These are phyloP conservation scores for Hydropotes inermis DNA, from an alignment of 2,113 vertebrate genomes.

Conservation along the genomic window DNA sequence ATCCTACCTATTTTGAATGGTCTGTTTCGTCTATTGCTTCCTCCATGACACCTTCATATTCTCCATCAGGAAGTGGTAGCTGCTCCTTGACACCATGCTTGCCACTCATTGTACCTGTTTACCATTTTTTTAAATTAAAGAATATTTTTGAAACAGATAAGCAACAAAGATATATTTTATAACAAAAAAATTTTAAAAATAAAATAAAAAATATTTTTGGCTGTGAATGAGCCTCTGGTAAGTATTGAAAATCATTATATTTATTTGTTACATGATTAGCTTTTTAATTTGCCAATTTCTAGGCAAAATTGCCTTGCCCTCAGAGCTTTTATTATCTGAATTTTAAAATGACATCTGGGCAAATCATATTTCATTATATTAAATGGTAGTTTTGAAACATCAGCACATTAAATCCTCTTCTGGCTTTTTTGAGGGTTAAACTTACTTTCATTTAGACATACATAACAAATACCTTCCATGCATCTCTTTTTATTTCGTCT, in stretches of 20 bases:
- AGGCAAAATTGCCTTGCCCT: not conserved
- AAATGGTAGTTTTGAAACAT: slow-evolving; percentile 31
- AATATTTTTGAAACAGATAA: too few relatives aligned
- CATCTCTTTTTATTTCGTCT: not conserved
- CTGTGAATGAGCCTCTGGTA: not conserved
- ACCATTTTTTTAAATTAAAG: not conserved
- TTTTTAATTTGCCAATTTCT: slow-evolving; percentile 36
- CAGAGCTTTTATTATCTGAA: not conserved
- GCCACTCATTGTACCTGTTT: not conserved
- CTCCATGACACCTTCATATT: not conserved
- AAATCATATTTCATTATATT: not conserved
- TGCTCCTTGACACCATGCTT: not conserved
- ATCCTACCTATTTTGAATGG: not conserved
- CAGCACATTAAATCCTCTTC: not conserved
- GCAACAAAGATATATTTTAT: too few relatives aligned
- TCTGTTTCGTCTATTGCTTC: not conserved
- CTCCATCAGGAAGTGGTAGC: not conserved
- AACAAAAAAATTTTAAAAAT: not conserved
- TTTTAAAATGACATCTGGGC: not conserved
- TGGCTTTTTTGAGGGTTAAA: not conserved
- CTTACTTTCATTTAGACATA: not conserved
- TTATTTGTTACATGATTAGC: not conserved
- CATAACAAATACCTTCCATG: not conserved
- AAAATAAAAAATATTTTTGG: not conserved
- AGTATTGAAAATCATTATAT: not conserved